Conservation (phyloP, 1,140 invertebrate genomes). For the Ceratitis capitata region DNA sequence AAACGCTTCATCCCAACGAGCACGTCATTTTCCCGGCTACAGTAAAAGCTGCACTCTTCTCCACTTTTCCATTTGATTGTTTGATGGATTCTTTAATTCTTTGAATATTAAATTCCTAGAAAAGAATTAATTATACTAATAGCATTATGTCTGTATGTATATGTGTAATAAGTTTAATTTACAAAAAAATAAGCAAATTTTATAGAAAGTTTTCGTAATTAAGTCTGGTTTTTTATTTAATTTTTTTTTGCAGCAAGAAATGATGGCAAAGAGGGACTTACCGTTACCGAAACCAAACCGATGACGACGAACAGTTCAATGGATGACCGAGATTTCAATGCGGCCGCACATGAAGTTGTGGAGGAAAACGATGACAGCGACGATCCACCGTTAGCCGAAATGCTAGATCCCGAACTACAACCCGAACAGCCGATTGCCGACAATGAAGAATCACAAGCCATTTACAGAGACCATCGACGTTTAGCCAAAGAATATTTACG, state of each 20-base stretch:
- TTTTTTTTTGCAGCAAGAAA: slow-evolving; percentile 53
- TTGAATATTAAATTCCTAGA: no score
- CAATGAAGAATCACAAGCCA: slow-evolving; percentile 79
- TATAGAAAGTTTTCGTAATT: no score
- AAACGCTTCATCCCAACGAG: no score
- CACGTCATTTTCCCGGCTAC: no score
- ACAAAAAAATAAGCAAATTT: no score
- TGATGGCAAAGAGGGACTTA: slow-evolving; percentile 61
- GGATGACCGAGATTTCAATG: slow-evolving; percentile 46
- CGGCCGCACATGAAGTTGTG: slow-evolving; percentile 19
- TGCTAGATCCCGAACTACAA: slow-evolving; percentile 80
- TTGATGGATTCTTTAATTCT: no score
- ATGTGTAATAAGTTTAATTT: no score
- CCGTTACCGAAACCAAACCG: slow-evolving; percentile 61
- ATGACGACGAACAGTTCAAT: slow-evolving; percentile 4
- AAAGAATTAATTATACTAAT: no score
- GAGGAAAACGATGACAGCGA: slow-evolving; percentile 68
- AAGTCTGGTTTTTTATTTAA: slow-evolving; percentile 8
- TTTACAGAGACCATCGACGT: slow-evolving; percentile 87
- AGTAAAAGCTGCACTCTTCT: no score
- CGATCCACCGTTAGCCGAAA: slow-evolving; percentile 77
- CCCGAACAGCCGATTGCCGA: slow-evolving; percentile 82
- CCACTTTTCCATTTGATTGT: no score
- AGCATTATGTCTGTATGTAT: no score
- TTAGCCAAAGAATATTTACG: slow-evolving; percentile 80